Conservation (phyloP, 2,113 vertebrate genomes). For the Regulus satrapa region DNA sequence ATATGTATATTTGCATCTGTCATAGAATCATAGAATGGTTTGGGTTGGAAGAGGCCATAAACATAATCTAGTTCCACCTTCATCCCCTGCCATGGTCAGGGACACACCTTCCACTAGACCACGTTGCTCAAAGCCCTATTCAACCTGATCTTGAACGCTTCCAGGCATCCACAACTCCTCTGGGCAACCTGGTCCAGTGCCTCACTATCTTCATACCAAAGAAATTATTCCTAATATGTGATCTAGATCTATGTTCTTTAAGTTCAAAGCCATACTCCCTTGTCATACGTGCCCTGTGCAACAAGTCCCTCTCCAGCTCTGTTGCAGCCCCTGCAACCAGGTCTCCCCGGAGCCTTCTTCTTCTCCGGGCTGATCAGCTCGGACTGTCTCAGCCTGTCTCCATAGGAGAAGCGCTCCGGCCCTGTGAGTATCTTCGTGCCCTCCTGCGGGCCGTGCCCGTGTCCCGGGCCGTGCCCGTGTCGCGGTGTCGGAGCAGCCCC, state of each 20-base stretch:
- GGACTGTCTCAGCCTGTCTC: not conserved
- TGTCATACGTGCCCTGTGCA: no score
- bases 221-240: not conserved
- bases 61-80: not conserved
- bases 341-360: not conserved
- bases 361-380: not conserved
- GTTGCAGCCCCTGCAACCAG: not conserved
- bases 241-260: not conserved
- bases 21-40: not conserved
- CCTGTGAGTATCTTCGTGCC: not conserved
- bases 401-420: not conserved
- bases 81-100: not conserved
- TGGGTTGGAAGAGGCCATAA: not conserved
- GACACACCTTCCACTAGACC: not conserved
- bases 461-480: no score
- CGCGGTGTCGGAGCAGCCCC: accelerated
- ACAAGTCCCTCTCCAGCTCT: not conserved
- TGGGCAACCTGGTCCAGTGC: not conserved
- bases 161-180: not conserved
- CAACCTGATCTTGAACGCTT: not conserved
- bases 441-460: not conserved
- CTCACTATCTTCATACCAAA: not conserved
- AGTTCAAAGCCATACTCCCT: not conserved
- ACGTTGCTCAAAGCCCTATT: not conserved
- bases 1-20: not conserved